Base-by-base conservation (phyloP, 2,797 vertebrate species). In the Epinephelus awoara region DNA sequence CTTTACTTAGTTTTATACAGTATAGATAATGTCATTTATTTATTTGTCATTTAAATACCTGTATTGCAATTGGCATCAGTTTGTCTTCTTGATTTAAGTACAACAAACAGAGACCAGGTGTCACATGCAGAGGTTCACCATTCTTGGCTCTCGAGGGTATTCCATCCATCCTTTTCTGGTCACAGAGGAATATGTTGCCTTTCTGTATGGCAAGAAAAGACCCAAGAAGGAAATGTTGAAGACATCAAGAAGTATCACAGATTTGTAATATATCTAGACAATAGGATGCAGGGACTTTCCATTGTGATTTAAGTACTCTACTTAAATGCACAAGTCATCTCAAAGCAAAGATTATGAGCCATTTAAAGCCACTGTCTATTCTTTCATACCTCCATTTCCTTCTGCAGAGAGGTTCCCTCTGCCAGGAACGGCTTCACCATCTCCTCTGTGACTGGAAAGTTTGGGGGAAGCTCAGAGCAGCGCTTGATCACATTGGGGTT, bases 51-150 rank as follows among this genome's bases (percentile, higher is more conserved):
- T 42, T 3, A 56, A 67, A 55, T 85, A 93, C 91, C 89, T 92
- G 90, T 71, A 92, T 93, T 49, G 92, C 91, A 55, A 92, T 82
- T 6, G 92, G 92, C 68, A 77, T 79, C 56, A 93, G 72, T 88
- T 92, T 87, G 2, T 83, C 74, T 23, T 90, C 42, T 34, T 74
- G 79, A 52, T 89, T 92, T 47, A 69, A 0, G 73, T 92, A 90
- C 44, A 93, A 65, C 64, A 93, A 85, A 61, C 91, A 90, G 46
- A 93, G 72, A 58, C 86, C 87, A 58, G 86, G 46, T 8, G 86
- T 34, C 44, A 82, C 4, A 0, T 56, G 3, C 25, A 61, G 13
- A 0, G 8, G 47, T 71, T 82, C 21, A n/a, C 80, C 72, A 51
- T 80, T 8, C 25, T 52, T 8, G 1, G 46, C 7, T n/a, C 6